These are phyloP conservation scores for Rhea americana DNA, from an alignment of 2,113 vertebrate genomes.

Conservation along the genomic window DNA sequence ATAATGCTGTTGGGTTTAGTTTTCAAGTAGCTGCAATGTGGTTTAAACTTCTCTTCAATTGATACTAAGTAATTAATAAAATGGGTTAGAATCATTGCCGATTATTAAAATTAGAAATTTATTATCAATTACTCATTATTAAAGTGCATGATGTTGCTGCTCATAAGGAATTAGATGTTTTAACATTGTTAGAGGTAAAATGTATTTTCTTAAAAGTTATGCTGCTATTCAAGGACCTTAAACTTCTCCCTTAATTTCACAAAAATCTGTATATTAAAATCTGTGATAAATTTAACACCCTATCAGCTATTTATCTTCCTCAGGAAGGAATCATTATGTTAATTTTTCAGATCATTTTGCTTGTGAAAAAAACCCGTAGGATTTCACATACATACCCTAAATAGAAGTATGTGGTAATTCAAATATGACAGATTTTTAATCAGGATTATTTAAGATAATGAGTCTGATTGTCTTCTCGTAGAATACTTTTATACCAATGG, in stretches of 20 bases:
- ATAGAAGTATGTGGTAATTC: neutral
- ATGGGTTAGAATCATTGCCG: constrained; percentile 15
- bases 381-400: neutral
- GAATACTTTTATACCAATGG: neutral
- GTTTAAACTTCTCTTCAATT: constrained; percentile 59
- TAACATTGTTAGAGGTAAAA: neutral
- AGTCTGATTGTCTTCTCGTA: neutral
- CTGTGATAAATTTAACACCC: neutral
- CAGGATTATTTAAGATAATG: neutral
- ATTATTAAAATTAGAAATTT: constrained; percentile 42
- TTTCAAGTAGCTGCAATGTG: constrained; percentile 66
- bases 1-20: constrained; percentile 60
- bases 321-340: neutral
- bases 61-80: constrained; percentile 44
- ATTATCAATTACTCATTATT: neutral
- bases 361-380: neutral
- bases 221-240: neutral
- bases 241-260: neutral
- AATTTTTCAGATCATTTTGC: neutral
- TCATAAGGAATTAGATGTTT: neutral
- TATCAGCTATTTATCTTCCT: neutral
- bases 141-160: neutral
- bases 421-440: neutral
- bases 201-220: neutral
- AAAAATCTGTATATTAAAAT: neutral